These are phyloP conservation scores for Hepsetus odoe DNA, from an alignment of 2,113 vertebrate genomes.

Conservation along the genomic window DNA sequence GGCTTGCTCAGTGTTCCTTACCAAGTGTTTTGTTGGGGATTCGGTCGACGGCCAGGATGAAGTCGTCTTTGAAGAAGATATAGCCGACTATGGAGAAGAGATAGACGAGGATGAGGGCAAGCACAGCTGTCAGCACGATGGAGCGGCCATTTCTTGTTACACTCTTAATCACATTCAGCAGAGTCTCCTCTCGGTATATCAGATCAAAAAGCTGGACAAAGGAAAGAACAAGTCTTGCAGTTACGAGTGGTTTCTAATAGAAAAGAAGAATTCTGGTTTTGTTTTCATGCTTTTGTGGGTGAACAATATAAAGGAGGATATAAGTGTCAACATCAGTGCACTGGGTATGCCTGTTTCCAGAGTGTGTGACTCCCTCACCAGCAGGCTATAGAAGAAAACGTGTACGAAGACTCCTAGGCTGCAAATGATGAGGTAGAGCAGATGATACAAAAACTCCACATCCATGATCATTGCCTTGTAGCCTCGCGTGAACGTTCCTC, in stretches of 20 bases:
- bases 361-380: slow-evolving; percentile 77
- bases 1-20: slow-evolving; percentile 40
- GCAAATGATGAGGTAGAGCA: slow-evolving; percentile 95
- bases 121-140: slow-evolving; percentile 94
- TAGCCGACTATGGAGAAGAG: slow-evolving; percentile 99
- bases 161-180: slow-evolving; percentile 98
- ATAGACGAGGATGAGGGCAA: slow-evolving; percentile 97
- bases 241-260: not conserved
- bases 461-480: slow-evolving; percentile 96
- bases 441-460: slow-evolving; percentile 96
- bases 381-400: slow-evolving; percentile 97
- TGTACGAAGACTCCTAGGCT: slow-evolving; percentile 93
- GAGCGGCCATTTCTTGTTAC: slow-evolving; percentile 97
- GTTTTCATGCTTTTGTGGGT: too few relatives aligned
- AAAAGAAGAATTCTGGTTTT: too few relatives aligned
- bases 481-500: slow-evolving; percentile 94
- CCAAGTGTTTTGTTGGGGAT: slow-evolving; percentile 90
- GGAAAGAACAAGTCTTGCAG: not conserved
- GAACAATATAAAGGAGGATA: too few relatives aligned
- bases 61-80: slow-evolving; percentile 98
- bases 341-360: not conserved
- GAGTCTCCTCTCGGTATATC: slow-evolving; percentile 95
- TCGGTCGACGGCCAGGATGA: slow-evolving; percentile 94
- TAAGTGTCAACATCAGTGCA: not conserved
- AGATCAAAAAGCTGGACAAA: slow-evolving; percentile 92